phyloP scores from a whole-genome alignment of 2,797 vertebrate genomes.

The Aphelocoma californica region DNA sequence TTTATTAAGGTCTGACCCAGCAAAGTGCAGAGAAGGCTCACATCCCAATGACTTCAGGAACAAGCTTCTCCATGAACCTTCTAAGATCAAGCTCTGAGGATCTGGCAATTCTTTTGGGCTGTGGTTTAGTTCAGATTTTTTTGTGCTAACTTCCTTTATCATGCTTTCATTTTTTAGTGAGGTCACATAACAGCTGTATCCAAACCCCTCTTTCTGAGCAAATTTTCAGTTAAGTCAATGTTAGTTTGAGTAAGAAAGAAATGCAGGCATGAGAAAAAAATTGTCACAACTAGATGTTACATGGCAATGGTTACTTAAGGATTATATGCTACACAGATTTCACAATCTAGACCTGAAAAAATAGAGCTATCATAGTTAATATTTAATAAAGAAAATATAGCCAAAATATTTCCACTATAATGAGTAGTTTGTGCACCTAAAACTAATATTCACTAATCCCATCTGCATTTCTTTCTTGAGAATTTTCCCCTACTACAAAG shows the following conservation, averaged over 20 bases:
- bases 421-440: not conserved
- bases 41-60: constrained; percentile 21
- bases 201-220: not conserved
- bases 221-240: not conserved
- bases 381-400: not conserved
- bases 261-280: not conserved
- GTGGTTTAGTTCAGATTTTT: not conserved
- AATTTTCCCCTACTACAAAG: not conserved
- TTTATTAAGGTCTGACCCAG: constrained; percentile 39
- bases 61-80: not conserved
- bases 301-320: not conserved
- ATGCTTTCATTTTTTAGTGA: not conserved
- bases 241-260: not conserved
- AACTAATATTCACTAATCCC: not conserved
- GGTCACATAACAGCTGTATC: not conserved
- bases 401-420: not conserved
- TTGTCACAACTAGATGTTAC: not conserved
- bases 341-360: not conserved
- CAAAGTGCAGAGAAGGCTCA: constrained; percentile 20
- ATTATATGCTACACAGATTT: not conserved
- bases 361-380: not conserved
- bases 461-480: not conserved
- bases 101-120: not conserved
- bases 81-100: not conserved
- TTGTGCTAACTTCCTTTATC: not conserved